These are phyloP conservation scores for Prunella himalayana DNA, from an alignment of 2,113 vertebrate species.

Conservation along the genomic window DNA sequence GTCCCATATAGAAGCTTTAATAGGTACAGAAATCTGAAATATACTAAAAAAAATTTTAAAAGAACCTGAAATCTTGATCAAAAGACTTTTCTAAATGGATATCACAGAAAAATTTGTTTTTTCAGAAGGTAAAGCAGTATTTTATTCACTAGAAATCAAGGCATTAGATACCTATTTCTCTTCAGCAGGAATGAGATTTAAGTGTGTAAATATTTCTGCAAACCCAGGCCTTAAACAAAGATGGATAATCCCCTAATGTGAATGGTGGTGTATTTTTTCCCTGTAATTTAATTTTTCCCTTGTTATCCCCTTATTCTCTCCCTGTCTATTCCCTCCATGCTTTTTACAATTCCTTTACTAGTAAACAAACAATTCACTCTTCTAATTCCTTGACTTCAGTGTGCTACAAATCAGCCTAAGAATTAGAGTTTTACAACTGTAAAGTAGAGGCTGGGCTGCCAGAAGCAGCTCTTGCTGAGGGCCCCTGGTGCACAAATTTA, in stretches of 20 bases:
- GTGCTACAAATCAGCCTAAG: background rate
- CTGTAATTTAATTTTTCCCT: background rate
- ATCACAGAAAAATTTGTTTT: accelerated
- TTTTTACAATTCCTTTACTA: background rate
- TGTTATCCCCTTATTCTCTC: background rate
- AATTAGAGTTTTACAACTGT: background rate
- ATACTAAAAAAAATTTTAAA: background rate
- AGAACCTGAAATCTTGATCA: background rate
- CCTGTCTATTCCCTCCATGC: background rate
- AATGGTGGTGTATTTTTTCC: background rate
- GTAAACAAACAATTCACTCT: background rate
- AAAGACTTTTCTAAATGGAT: background rate
- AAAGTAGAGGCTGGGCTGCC: background rate
- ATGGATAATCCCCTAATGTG: background rate
- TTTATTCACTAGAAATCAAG: background rate
- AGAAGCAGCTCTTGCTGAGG: background rate
- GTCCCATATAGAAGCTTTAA: background rate
- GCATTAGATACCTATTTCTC: background rate
- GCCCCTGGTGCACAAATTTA: accelerated
- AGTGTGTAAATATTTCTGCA: background rate
- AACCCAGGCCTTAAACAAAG: background rate
- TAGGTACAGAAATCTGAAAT: background rate
- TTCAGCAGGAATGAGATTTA: background rate
- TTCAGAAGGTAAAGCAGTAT: background rate
- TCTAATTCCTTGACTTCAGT: background rate